Evolutionary conservation across 2,888 invertebrate species (phyloP).

Genomic region (Uropetala carovei): DNA sequence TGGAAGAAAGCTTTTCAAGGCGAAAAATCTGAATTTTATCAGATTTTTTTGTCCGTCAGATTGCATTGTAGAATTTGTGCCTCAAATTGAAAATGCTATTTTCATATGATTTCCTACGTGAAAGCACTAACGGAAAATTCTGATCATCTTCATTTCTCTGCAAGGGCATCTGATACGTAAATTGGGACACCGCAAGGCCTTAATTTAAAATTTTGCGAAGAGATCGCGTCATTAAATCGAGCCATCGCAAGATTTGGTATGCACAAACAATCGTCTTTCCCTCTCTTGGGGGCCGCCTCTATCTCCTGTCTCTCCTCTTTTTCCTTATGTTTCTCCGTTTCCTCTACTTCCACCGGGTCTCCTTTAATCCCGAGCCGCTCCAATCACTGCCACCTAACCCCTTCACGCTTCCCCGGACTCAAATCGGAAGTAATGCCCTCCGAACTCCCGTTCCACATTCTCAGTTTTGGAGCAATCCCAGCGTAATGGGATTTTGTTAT

Average conservation of each 20-base stretch:
- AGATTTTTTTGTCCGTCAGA: too few species aligned
- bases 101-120: too few species aligned
- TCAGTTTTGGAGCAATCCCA: slow-evolving; percentile 61
- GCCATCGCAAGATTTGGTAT: not conserved
- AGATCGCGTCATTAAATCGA: slow-evolving; percentile 11
- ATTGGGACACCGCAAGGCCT: too few species aligned
- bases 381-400: slow-evolving; percentile 52
- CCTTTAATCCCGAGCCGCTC: slow-evolving; percentile 38
- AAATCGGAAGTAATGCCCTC: slow-evolving; percentile 55
- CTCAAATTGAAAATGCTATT: too few species aligned
- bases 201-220: not conserved
- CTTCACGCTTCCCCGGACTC: slow-evolving; percentile 37
- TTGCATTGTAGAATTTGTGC: too few species aligned
- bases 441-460: slow-evolving; percentile 49
- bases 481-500: slow-evolving; percentile 58
- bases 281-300: not conserved
- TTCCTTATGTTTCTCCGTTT: not conserved
- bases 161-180: too few species aligned
- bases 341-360: not conserved
- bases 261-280: slow-evolving; percentile 15
- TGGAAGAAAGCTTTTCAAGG: too few species aligned
- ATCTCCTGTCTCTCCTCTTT: too few species aligned
- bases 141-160: too few species aligned
- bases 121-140: too few species aligned
- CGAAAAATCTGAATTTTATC: too few species aligned